Evolutionary conservation across 2,113 vertebrate species (phyloP).

Genomic region (Onychorhynchus coronatus): DNA sequence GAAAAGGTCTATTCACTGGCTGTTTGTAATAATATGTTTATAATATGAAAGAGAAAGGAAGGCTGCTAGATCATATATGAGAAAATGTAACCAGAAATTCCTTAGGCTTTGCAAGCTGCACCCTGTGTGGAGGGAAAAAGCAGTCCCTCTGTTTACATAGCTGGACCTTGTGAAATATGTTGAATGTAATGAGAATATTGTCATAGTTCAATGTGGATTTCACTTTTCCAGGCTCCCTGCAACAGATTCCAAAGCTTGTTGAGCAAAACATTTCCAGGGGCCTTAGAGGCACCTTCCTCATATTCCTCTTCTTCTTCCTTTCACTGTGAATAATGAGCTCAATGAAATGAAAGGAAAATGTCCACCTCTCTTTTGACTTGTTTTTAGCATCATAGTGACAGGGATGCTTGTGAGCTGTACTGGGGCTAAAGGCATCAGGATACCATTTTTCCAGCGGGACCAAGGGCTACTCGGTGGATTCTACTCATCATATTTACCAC

Average conservation of each 20-base stretch:
- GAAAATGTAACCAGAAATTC: constrained; percentile 29
- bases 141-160: constrained; percentile 4
- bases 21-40: constrained; percentile 52
- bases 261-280: neutral
- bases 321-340: neutral
- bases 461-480: neutral
- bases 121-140: neutral
- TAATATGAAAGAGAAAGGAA: constrained; percentile 47
- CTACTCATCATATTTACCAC: neutral
- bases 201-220: neutral
- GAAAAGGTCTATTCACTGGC: constrained; percentile 10
- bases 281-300: neutral
- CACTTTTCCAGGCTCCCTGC: neutral
- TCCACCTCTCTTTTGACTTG: neutral
- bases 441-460: neutral
- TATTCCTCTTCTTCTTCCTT: neutral
- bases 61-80: constrained; percentile 23
- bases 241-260: neutral
- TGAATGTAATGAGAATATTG: constrained; percentile 5
- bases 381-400: neutral
- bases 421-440: neutral
- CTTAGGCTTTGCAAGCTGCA: neutral
- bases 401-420: neutral
- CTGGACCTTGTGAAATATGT: neutral
- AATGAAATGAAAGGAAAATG: neutral